Percentiles rank a stretch among this genome's conserved stretches.
These are phyloP conservation scores for Myotis findleyi DNA, from an alignment of 2,797 vertebrate species.

Conservation along the genomic window DNA sequence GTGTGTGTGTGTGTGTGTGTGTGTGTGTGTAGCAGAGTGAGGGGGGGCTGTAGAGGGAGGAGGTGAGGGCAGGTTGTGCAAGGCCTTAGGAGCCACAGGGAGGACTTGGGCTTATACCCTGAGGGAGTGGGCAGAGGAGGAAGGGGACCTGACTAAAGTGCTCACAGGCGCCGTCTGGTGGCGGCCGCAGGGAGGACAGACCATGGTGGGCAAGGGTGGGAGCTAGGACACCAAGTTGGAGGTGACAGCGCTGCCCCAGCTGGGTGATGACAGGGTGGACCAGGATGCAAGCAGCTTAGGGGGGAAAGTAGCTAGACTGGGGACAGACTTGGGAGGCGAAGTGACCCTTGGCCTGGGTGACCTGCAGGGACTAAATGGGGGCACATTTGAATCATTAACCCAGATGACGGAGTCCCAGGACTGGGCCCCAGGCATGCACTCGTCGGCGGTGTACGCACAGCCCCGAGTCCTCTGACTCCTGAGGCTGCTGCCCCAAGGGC, in stretches of 20 bases:
- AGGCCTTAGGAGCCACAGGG: neutral
- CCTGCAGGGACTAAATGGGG: neutral
- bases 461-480: neutral
- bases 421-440: neutral
- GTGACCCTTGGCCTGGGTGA: neutral
- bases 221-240: too few relatives aligned
- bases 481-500: neutral
- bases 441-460: neutral
- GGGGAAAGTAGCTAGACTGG: neutral
- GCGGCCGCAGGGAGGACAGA: neutral
- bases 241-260: too few relatives aligned
- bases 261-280: neutral
- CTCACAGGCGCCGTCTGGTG: conserved; percentile 28
- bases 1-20: neutral
- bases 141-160: neutral
- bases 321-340: neutral
- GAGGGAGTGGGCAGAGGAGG: neutral
- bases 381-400: neutral
- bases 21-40: neutral
- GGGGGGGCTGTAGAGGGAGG: too few relatives aligned
- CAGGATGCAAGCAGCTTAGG: neutral
- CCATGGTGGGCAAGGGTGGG: fast-evolving
- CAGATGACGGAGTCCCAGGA: neutral
- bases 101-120: neutral
- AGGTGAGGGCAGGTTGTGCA: fast-evolving